Conservation (phyloP, 2,888 invertebrate species). For the Thecocarcelia acutangulata region DNA sequence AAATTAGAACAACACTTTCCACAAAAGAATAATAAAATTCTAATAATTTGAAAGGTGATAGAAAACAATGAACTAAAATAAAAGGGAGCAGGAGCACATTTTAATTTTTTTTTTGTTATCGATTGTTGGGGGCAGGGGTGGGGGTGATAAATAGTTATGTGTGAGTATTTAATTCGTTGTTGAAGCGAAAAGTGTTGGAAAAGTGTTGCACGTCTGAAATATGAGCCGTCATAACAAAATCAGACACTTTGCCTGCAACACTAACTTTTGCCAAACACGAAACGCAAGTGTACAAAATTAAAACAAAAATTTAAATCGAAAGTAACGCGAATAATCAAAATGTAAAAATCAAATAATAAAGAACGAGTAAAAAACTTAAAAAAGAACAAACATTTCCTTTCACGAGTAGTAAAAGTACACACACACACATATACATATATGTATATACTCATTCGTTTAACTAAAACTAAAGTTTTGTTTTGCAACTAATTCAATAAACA, state of each 20-base stretch:
- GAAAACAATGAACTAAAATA: not conserved
- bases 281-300: constrained; percentile 47
- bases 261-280: constrained; percentile 60
- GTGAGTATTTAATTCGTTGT: constrained; percentile 50
- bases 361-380: constrained; percentile 2
- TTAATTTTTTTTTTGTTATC: not conserved
- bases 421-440: no score
- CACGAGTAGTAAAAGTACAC: not conserved
- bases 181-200: constrained; percentile 59
- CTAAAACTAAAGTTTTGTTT: constrained; percentile 21
- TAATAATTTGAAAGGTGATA: constrained; percentile 11
- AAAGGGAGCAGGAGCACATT: not conserved
- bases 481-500: not conserved
- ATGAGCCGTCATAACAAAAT: constrained; percentile 68
- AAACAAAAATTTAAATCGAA: constrained; percentile 49
- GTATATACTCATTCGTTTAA: constrained; percentile 51
- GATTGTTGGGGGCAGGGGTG: not conserved
- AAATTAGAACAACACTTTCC: constrained; percentile 35
- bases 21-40: constrained; percentile 23
- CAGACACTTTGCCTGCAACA: constrained; percentile 68
- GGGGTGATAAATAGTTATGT: constrained; percentile 8
- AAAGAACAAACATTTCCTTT: constrained; percentile 1
- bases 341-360: constrained; percentile 35
- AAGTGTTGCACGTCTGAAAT: constrained; percentile 68
- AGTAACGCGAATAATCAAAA: constrained; percentile 59